These are phyloP conservation scores for Ligdia adustata DNA, from an alignment of 2,888 invertebrate species.

Conservation along the genomic window DNA sequence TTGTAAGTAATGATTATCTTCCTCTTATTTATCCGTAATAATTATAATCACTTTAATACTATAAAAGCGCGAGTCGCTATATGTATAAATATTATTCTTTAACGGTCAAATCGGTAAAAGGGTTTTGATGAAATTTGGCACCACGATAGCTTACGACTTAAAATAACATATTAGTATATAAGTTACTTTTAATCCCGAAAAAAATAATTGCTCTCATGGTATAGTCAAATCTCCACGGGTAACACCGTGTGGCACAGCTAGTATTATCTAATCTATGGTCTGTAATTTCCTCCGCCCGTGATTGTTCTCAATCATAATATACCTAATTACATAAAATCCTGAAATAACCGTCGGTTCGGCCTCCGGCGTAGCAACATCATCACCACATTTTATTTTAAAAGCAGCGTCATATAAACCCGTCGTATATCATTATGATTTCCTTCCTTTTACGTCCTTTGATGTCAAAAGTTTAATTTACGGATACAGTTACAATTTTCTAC, in stretches of 20 bases:
- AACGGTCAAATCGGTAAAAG: no score
- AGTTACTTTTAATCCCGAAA: neutral
- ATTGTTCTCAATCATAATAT: conserved; percentile 4
- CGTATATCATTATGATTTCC: conserved; percentile 30
- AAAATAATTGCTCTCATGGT: neutral
- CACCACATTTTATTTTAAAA: conserved; percentile 23
- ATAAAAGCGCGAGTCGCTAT: no score
- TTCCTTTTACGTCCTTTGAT: conserved; percentile 28
- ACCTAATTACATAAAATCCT: conserved; percentile 8
- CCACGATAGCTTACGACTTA: no score
- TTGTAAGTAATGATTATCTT: no score
- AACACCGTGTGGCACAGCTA: neutral
- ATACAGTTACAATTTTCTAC: conserved; percentile 21
- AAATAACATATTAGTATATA: no score
- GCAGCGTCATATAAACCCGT: conserved; percentile 18
- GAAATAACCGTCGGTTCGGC: conserved; percentile 9
- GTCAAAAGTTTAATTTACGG: conserved; percentile 26
- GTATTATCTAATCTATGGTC: no score
- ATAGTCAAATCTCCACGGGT: no score
- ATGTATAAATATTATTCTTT: no score
- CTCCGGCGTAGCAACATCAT: conserved; percentile 9
- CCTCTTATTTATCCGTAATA: no score
- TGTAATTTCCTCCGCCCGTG: no score
- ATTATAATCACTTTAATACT: no score
- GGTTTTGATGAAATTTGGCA: no score